phyloP scores from a whole-genome alignment of 37 sponge, comb jelly and placozoan species.

The Beroe forskalii region DNA sequence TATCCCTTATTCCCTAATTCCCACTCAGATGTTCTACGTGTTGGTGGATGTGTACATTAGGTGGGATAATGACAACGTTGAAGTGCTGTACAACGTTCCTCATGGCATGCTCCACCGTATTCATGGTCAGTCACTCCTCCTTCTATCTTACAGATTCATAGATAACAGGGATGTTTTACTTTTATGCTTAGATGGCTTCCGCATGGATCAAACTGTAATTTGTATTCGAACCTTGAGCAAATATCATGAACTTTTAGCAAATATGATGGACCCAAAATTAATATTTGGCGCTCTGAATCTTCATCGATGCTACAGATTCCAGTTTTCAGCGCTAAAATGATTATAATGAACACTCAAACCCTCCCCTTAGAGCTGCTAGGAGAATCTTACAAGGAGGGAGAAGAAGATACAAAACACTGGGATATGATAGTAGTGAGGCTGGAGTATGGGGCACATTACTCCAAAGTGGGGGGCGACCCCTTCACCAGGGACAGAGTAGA shows the following conservation, averaged over 20 bases:
- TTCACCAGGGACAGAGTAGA: slow-evolving; percentile 19
- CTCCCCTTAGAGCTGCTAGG: too few relatives aligned
- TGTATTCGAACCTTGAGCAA: too few relatives aligned
- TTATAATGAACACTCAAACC: too few relatives aligned
- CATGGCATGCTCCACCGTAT: slow-evolving; percentile 43
- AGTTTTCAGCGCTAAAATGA: too few relatives aligned
- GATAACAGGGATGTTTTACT: too few relatives aligned
- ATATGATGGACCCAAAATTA: too few relatives aligned
- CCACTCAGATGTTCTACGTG: slow-evolving; percentile 55
- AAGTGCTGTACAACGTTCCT: slow-evolving; percentile 12
- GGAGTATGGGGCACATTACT: slow-evolving; percentile 33
- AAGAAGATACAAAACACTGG: neutral
- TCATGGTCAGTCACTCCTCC: neutral
- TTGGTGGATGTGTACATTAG: slow-evolving; percentile 50
- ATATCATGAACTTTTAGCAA: too few relatives aligned
- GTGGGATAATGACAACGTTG: neutral
- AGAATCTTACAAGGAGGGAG: too few relatives aligned
- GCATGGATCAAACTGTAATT: too few relatives aligned
- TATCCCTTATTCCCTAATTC: too few relatives aligned
- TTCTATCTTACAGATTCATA: slow-evolving; percentile 15
- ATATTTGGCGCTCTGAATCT: too few relatives aligned
- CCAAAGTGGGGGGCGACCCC: slow-evolving; percentile 38
- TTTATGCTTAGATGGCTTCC: neutral
- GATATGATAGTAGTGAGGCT: slow-evolving; percentile 31
- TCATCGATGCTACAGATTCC: too few relatives aligned